Evolutionary conservation across 1,140 invertebrate genomes (phyloP).

Genomic region (Drosophila pallidifrons): DNA sequence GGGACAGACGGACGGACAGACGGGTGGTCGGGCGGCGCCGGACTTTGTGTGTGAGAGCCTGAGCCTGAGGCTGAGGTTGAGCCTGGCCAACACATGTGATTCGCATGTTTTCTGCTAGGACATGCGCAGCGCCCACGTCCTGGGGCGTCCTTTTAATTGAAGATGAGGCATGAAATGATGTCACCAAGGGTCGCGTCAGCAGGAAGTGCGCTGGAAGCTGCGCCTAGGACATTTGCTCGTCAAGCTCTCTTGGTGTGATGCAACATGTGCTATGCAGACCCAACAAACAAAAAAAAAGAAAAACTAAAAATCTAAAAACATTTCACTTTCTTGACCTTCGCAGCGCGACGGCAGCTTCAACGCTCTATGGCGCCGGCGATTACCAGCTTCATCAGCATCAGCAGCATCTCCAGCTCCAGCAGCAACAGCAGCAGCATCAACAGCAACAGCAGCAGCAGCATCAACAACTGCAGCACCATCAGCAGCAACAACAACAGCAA

Average conservation of each 20-base stretch:
- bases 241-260: slow-evolving; percentile 59
- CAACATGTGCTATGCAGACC: slow-evolving; percentile 72
- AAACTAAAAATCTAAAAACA: background rate
- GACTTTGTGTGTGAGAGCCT: slow-evolving; percentile 10
- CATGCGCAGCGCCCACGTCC: slow-evolving; percentile 25
- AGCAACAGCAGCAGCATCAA: slow-evolving; percentile 24
- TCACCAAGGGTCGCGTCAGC: slow-evolving; percentile 71
- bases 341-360: slow-evolving; percentile 61
- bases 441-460: slow-evolving; percentile 45
- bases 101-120: slow-evolving; percentile 59
- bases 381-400: slow-evolving; percentile 56
- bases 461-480: slow-evolving; percentile 49
- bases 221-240: slow-evolving; percentile 2
- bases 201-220: slow-evolving; percentile 58
- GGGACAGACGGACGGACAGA: background rate
- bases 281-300: background rate
- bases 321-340: slow-evolving; percentile 4
- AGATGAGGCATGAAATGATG: slow-evolving; percentile 84
- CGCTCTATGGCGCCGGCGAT: slow-evolving; percentile 71
- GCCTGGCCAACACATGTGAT: slow-evolving; percentile 76
- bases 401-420: slow-evolving; percentile 54
- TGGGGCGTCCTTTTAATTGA: slow-evolving; percentile 70
- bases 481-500: slow-evolving; percentile 35
- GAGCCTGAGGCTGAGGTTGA: background rate
- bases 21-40: slow-evolving; percentile 21